These are phyloP conservation scores for Ochotona princeps DNA, from an alignment of 2,113 vertebrate genomes.

Conservation along the genomic window DNA sequence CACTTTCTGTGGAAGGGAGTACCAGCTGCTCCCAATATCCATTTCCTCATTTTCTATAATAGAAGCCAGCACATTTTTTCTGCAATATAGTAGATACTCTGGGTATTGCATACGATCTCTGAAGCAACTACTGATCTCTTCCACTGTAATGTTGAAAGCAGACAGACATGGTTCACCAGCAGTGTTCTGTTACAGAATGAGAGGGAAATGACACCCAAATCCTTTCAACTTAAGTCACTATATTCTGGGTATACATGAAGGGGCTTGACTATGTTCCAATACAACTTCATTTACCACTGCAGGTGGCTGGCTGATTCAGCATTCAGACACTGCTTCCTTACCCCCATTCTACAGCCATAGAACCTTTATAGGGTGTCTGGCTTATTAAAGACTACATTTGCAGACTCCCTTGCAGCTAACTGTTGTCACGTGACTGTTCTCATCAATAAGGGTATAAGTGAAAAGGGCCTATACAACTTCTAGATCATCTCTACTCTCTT, in stretches of 20 bases:
- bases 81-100: background rate
- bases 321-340: background rate
- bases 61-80: background rate
- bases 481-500: background rate
- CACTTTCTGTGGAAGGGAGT: background rate
- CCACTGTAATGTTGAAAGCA: background rate
- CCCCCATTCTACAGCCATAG: background rate
- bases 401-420: slow-evolving; percentile 10
- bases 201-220: no score
- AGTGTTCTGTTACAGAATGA: no score
- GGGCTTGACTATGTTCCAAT: background rate
- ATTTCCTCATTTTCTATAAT: background rate
- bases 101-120: background rate
- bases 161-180: background rate
- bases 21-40: background rate
- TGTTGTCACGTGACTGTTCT: background rate
- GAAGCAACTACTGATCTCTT: background rate
- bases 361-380: background rate
- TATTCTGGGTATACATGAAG: background rate
- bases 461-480: background rate
- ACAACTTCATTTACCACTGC: background rate
- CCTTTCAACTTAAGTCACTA: no score
- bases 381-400: background rate
- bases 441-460: background rate
- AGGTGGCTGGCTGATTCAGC: background rate